Evolutionary conservation across 1,140 invertebrate species (phyloP), one percentile per base, ranked within the genome.

Genomic region (Cotesia chilonis): DNA sequence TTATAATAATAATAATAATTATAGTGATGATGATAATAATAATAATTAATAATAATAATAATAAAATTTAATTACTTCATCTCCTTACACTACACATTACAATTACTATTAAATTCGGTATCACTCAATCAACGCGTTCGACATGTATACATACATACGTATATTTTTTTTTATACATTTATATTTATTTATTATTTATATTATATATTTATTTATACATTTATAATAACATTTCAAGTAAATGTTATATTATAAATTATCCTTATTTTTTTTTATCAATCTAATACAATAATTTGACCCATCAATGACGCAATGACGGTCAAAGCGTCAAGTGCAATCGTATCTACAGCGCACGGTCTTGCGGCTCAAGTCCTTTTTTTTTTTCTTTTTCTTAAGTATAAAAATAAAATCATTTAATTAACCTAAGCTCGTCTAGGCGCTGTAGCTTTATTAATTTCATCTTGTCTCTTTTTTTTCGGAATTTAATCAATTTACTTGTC

Each of bases 401-500:
- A 47, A 47, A 47, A 70, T 73, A 59, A 17, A 75, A 69, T 73
- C 35, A 47, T 28, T 28, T 28, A 28, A 28, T 28, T 70, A 67
- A 6, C 78, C 75, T 74, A 78, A 84, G 81, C 80, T 87, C 84
- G 84, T 84, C 83, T 83, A 83, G 80, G 82, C 82, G 77, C 73
- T 77, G 76, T 69, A 67, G 51, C 55, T 65, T 74, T 66, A 38
- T n/a, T 60, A 36, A 38, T 61, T 64, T 68, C 36, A 65, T 59
- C 38, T 63, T 3, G 12, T 37, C 7, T 10, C 35, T 47, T 17
- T 5, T n/a, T 55, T 55, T 14, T 55, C 54, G 54, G 54, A 55
- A 55, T 51, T 51, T 9, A 51, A 9, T 17, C 12, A 55, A 55
- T n/a, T 55, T 12, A 55, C 1, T 1, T 9, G 7, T 55, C 54